Percentiles rank a stretch among this genome's conserved stretches.
Conservation (phyloP, 2,113 vertebrate genomes). For the Canis aureus region DNA sequence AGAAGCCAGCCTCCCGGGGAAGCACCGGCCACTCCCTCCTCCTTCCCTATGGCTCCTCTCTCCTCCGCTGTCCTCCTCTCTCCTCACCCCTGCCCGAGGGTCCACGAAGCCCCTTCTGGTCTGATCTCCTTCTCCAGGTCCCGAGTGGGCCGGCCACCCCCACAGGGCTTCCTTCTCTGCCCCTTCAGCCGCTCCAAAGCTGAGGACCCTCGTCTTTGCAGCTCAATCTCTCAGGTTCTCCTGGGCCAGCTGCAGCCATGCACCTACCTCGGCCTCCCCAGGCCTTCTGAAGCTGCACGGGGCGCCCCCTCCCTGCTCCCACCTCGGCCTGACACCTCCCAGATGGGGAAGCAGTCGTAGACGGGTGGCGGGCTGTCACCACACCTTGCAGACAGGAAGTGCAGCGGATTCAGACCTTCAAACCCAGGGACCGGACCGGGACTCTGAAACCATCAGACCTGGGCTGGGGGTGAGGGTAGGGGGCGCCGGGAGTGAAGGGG, state of each 20-base stretch:
- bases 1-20: not conserved
- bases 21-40: not conserved
- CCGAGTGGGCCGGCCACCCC: rapidly evolving
- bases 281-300: not conserved
- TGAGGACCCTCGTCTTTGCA: not conserved
- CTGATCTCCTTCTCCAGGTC: not conserved
- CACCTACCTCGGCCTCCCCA: not conserved
- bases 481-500: too few relatives aligned
- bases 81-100: rapidly evolving
- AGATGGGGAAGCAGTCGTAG: not conserved
- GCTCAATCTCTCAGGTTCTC: not conserved
- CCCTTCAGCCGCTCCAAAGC: not conserved
- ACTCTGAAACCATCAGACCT: not conserved
- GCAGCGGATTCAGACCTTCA: not conserved
- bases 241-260: not conserved
- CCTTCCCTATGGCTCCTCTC: not conserved
- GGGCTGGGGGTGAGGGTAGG: too few relatives aligned
- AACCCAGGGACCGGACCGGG: not conserved
- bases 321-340: not conserved
- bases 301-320: not conserved
- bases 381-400: not conserved
- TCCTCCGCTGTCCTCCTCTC: rapidly evolving
- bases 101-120: not conserved
- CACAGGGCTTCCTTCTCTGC: not conserved
- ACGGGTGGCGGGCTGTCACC: not conserved